Evolutionary conservation across 1,140 invertebrate genomes (phyloP).

Genomic region (Oedothorax gibbosus): DNA sequence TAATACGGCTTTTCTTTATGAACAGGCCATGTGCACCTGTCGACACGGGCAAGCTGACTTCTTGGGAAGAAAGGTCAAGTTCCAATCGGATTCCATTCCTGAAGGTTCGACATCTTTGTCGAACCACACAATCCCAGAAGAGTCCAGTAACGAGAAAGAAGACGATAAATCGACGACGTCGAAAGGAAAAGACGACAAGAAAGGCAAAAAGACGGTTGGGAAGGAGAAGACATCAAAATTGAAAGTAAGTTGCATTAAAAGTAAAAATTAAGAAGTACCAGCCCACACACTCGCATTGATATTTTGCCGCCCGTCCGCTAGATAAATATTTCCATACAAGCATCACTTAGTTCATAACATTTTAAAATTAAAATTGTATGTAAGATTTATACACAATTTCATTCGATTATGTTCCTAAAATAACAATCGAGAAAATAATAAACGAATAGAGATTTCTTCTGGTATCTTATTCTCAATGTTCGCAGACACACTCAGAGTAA

Average conservation of each 20-base stretch:
- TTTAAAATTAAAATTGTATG: too few relatives aligned
- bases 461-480: too few relatives aligned
- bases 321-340: too few relatives aligned
- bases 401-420: too few relatives aligned
- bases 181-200: not conserved
- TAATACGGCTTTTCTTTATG: not conserved
- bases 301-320: too few relatives aligned
- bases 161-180: not conserved
- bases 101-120: not conserved
- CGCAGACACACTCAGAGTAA: too few relatives aligned
- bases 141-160: constrained; percentile 5
- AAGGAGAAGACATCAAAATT: not conserved
- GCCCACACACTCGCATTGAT: too few relatives aligned
- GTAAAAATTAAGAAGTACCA: too few relatives aligned
- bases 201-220: not conserved
- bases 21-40: constrained; percentile 26
- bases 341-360: too few relatives aligned
- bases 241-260: not conserved
- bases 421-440: too few relatives aligned
- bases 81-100: constrained; percentile 31
- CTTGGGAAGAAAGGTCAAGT: constrained; percentile 13
- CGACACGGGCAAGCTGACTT: not conserved
- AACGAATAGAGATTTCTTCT: too few relatives aligned
- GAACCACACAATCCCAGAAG: constrained; percentile 22
- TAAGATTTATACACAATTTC: too few relatives aligned